These are phyloP conservation scores for Napeogenes sylphis DNA, from an alignment of 2,888 invertebrate species.

Conservation along the genomic window DNA sequence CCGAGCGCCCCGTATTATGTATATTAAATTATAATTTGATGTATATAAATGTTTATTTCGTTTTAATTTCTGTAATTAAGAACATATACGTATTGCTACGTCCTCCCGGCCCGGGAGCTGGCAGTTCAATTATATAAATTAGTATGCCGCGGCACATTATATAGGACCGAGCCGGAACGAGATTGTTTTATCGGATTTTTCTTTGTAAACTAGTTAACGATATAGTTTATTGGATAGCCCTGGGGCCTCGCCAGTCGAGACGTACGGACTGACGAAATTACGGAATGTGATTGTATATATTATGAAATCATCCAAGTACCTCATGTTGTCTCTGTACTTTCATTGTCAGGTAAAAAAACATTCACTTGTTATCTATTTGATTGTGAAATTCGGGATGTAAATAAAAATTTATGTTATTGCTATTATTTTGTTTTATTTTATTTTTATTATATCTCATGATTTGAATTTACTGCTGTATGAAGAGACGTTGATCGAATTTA, in stretches of 20 bases:
- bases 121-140: conserved; percentile 36
- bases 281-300: conserved; percentile 22
- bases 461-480: background rate
- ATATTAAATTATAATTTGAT: conserved; percentile 70
- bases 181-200: conserved; percentile 6
- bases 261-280: conserved; percentile 11
- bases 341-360: conserved; percentile 52
- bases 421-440: conserved; percentile 47
- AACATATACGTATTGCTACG: conserved; percentile 44
- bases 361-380: conserved; percentile 61
- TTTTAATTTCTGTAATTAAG: conserved; percentile 69
- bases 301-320: conserved; percentile 18
- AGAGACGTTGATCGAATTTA: background rate
- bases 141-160: conserved; percentile 38
- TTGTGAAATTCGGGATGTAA: conserved; percentile 75
- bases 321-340: conserved; percentile 51
- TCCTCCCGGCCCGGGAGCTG: conserved; percentile 45
- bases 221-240: conserved; percentile 15
- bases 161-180: conserved; percentile 53
- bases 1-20: conserved; percentile 36
- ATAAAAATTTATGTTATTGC: conserved; percentile 77
- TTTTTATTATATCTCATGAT: background rate
- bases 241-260: conserved; percentile 10
- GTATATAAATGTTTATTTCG: conserved; percentile 63
- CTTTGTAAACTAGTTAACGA: conserved; percentile 15